These are phyloP conservation scores for Dromius quadrimaculatus DNA, from an alignment of 2,888 invertebrate genomes.

Conservation along the genomic window DNA sequence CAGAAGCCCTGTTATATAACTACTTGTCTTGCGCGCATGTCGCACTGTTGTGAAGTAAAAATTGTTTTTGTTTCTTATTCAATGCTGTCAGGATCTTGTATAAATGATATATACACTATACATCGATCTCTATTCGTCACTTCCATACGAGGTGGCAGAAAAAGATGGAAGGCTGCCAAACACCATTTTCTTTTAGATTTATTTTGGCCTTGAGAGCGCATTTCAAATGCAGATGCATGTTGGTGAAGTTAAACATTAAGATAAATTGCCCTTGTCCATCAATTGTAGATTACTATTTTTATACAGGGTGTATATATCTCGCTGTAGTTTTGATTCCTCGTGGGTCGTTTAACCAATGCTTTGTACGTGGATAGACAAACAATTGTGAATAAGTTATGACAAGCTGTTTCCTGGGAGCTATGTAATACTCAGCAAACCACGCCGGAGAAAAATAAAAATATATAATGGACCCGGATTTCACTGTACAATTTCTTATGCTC, in stretches of 20 bases:
- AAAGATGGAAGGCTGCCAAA: slow-evolving; percentile 30
- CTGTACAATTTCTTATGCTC: too few relatives aligned
- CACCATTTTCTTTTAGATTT: slow-evolving; percentile 14
- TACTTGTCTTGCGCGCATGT: too few relatives aligned
- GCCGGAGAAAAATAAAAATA: slow-evolving; percentile 19
- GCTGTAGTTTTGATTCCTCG: slow-evolving; percentile 42
- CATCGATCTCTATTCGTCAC: slow-evolving; percentile 50
- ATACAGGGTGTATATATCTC: too few relatives aligned
- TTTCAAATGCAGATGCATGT: too few relatives aligned
- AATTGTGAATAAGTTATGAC: slow-evolving; percentile 1
- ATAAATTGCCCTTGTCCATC: too few relatives aligned
- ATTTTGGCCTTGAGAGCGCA: not conserved
- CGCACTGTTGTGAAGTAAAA: slow-evolving; percentile 31
- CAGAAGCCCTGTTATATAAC: slow-evolving; percentile 4
- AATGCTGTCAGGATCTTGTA: slow-evolving; percentile 34
- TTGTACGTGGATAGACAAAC: slow-evolving; percentile 9
- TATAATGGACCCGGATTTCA: slow-evolving; percentile 15
- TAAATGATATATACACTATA: slow-evolving; percentile 44
- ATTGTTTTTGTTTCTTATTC: slow-evolving; percentile 36
- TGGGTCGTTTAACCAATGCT: slow-evolving; percentile 17
- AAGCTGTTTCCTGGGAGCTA: too few relatives aligned
- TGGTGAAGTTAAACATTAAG: too few relatives aligned
- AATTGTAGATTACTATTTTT: not conserved
- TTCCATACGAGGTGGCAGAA: slow-evolving; percentile 28
- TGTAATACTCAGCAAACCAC: slow-evolving; percentile 19